A percentile compares a stretch with the other conserved stretches of the same genome.
phyloP scores from a whole-genome alignment of 2,113 vertebrate genomes.

The Mirza zaza region DNA sequence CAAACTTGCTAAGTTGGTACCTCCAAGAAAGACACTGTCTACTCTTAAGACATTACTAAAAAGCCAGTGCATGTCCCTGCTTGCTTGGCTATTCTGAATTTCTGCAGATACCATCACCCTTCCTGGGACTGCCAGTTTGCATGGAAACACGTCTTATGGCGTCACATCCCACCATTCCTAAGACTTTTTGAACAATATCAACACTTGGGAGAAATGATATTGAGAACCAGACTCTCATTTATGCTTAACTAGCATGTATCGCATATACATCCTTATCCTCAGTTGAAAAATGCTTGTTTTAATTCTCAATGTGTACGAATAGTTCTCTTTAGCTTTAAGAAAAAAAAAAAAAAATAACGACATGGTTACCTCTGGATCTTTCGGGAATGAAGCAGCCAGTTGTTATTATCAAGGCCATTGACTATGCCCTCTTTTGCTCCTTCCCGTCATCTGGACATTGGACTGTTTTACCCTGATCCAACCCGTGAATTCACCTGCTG shows the following conservation, averaged over 20 bases:
- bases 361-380: neutral
- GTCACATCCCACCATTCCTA: conserved; percentile 27
- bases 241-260: neutral
- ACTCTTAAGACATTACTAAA: neutral
- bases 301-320: neutral
- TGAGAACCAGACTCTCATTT: conserved; percentile 30
- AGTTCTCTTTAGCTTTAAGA: conserved; percentile 18
- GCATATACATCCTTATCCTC: neutral
- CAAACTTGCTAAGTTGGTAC: neutral
- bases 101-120: neutral
- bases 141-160: conserved; percentile 55
- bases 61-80: neutral
- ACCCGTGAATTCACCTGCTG: neutral
- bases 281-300: neutral
- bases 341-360: neutral
- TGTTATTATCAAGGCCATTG: neutral
- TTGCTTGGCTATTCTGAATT: conserved; percentile 12
- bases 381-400: neutral
- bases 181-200: conserved; percentile 31
- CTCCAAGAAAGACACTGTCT: neutral
- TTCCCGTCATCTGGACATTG: neutral
- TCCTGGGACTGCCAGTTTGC: conserved; percentile 14
- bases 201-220: conserved; percentile 36
- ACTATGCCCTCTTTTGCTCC: conserved; percentile 8
- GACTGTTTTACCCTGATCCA: neutral